Base-by-base conservation (phyloP, 2,113 vertebrate genomes). In the Xyliphius kryptos region DNA sequence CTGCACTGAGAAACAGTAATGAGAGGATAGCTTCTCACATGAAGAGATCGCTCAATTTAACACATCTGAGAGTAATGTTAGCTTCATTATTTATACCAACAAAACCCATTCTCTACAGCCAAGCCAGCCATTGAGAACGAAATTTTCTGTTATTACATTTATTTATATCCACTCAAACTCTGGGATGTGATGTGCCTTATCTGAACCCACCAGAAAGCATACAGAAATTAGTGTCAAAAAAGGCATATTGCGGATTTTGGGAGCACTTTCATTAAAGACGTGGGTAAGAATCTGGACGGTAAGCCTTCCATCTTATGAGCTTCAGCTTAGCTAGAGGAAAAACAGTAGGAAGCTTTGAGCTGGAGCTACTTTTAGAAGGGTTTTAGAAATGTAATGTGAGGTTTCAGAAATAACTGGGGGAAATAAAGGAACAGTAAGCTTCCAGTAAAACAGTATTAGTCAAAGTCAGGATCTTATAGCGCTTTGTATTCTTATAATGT, bases 281-380 rank as follows among this genome's bases (percentile, higher is more conserved):
- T 72, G 69, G 47, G 64, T 40, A 57, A 72, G 53, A 72, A 72
- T 59, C 61, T 69, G 72, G 63, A 8, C 14, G 50, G 56, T 75
- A 60, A 73, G 40, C 21, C 44, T 19, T 36, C 36, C 9, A 58
- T 43, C 62, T 68, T 49, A 72, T 56, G 48, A 77, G 62, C 70
- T 74, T 70, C 57, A 61, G 71, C 68, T 58, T 62, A 16, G 32
- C 15, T 61, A 20, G 50, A 26, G 56, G 53, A 63, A 26, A 71
- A 69, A 43, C 17, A 54, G 66, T 56, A 54, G 47, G 51, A 67
- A 56, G 22, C 53, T 16, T 58, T 21, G 9, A 53, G 61, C 17
- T 40, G 41, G 43, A 37, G 26, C 40, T 16, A 37, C 32, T 55
- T 50, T 68, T 16, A 68, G 50, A 61, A 22, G 37, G 1, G 14